Conservation (phyloP, 2,113 vertebrate species). For the Plestiodon gilberti region DNA sequence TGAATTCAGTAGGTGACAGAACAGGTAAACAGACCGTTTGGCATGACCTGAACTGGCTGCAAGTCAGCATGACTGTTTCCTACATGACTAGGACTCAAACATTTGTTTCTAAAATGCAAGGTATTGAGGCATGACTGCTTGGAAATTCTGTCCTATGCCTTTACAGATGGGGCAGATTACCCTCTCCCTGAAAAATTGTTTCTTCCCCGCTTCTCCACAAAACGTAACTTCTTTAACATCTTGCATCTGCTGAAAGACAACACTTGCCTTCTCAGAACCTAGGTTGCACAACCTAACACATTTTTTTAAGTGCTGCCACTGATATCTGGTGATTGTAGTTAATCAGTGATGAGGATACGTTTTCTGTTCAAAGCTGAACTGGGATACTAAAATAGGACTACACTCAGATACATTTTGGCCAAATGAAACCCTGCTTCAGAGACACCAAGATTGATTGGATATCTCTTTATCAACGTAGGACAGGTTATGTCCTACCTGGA, state of each 20-base stretch:
- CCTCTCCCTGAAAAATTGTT: not conserved
- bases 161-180: not conserved
- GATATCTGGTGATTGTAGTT: not conserved
- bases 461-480: slow-evolving; percentile 31
- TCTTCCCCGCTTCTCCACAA: too few relatives aligned
- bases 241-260: not conserved
- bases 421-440: slow-evolving; percentile 30
- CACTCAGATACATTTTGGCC: not conserved
- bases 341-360: not conserved
- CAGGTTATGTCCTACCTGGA: slow-evolving; percentile 30
- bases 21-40: not conserved
- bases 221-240: not conserved
- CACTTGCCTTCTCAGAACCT: not conserved
- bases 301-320: slow-evolving; percentile 15
- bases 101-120: not conserved
- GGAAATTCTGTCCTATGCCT: not conserved
- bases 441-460: slow-evolving; percentile 39
- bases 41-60: not conserved
- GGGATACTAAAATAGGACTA: not conserved
- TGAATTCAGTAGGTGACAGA: not conserved
- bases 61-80: not conserved
- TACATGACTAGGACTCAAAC: not conserved
- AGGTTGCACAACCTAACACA: slow-evolving; percentile 3
- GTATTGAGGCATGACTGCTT: not conserved
- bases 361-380: not conserved